Evolutionary conservation across 2,113 vertebrate genomes (phyloP).

Genomic region (Myodes glareolus): DNA sequence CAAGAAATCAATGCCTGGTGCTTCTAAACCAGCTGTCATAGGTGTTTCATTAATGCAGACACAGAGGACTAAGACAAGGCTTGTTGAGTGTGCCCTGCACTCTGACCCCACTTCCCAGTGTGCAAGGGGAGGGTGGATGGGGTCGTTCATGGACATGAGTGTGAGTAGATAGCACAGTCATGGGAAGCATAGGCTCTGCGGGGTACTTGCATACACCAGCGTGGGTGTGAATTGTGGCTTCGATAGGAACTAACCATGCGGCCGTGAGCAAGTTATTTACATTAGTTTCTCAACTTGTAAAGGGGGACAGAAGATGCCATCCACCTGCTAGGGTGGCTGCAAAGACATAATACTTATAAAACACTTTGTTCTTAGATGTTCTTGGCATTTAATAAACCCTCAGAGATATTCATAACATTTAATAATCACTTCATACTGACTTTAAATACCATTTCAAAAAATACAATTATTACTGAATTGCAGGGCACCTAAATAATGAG

Average conservation of each 20-base stretch:
- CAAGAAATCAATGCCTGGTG: background rate
- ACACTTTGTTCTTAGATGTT: background rate
- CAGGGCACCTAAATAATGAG: background rate
- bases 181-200: background rate
- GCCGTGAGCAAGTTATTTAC: background rate
- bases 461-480: background rate
- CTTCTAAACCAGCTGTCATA: background rate
- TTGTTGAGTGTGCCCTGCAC: fast-evolving
- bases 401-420: background rate
- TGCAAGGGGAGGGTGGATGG: background rate
- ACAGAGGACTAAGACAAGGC: background rate
- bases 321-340: background rate
- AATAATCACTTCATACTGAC: background rate
- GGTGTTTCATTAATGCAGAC: background rate
- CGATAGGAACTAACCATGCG: background rate
- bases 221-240: background rate
- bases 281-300: background rate
- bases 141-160: background rate
- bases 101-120: background rate
- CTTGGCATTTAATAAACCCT: background rate
- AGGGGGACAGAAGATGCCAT: too few relatives aligned
- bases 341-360: background rate
- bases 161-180: too few relatives aligned
- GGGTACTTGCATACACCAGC: too few relatives aligned
- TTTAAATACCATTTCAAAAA: background rate